phyloP scores from a whole-genome alignment of 2,888 invertebrate species.

The Sarcophaga subvicina region DNA sequence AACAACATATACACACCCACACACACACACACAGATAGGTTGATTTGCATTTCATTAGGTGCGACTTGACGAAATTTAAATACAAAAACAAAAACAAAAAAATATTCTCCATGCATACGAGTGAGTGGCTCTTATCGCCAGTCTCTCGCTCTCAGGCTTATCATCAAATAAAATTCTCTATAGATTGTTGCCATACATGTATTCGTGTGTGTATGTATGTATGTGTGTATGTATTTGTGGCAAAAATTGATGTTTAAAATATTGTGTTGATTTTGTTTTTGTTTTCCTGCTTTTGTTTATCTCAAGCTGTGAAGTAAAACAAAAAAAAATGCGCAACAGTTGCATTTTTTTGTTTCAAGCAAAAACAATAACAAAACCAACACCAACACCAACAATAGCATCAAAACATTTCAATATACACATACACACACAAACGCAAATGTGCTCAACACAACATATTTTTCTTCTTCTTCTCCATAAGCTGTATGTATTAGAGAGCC shows the following conservation, averaged over 20 bases:
- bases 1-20: conserved; percentile 53
- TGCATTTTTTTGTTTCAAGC: conserved; percentile 67
- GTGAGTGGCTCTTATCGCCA: neutral
- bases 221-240: neutral
- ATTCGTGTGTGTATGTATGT: neutral
- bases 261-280: conserved; percentile 27
- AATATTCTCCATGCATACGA: neutral
- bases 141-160: neutral
- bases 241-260: neutral
- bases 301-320: conserved; percentile 28
- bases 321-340: conserved; percentile 73
- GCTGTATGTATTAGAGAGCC: conserved; percentile 15
- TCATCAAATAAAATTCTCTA: conserved; percentile 32
- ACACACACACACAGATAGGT: no score
- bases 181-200: neutral
- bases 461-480: neutral
- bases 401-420: conserved; percentile 44
- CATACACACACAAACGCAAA: conserved; percentile 12
- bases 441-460: neutral
- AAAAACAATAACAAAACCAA: conserved; percentile 16
- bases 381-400: conserved; percentile 4
- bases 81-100: conserved; percentile 20
- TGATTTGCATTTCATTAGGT: conserved; percentile 69
- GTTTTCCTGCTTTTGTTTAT: conserved; percentile 31
- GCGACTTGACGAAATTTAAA: conserved; percentile 47